Evolutionary conservation across 30 jellyfish, hydroid and myxozoan species (phyloP).

Genomic region (Cassiopea andromeda): DNA sequence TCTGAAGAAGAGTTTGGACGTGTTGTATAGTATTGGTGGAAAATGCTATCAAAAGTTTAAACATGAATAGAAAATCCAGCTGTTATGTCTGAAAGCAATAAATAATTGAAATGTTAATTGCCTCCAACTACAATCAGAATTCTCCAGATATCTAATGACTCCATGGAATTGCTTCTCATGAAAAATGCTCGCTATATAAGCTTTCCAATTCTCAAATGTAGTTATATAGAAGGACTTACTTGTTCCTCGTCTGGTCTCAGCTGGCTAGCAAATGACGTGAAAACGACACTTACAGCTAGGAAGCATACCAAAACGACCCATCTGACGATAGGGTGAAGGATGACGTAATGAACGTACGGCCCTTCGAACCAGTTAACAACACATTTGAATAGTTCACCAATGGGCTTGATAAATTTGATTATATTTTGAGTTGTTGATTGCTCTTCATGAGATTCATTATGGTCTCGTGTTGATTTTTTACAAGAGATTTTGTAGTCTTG

Average conservation of each 20-base stretch:
- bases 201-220: background rate
- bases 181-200: background rate
- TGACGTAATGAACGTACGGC: conserved; percentile 76
- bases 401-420: conserved; percentile 30
- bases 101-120: too few relatives aligned
- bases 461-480: conserved; percentile 8
- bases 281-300: conserved; percentile 41
- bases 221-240: conserved; percentile 43
- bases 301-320: conserved; percentile 72
- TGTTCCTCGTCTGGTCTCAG: conserved; percentile 95
- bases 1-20: too few relatives aligned
- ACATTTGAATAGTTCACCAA: conserved; percentile 74
- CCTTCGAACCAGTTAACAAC: conserved; percentile 90
- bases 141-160: too few relatives aligned
- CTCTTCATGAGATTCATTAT: conserved; percentile 1
- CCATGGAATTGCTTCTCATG: too few relatives aligned
- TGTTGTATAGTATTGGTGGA: too few relatives aligned
- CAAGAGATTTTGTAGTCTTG: conserved; percentile 43
- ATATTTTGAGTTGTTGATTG: background rate
- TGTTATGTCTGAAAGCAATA: too few relatives aligned
- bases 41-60: too few relatives aligned
- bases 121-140: too few relatives aligned
- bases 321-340: conserved; percentile 76
- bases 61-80: too few relatives aligned
- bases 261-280: conserved; percentile 80